These are phyloP conservation scores for Anser cygnoides DNA, from an alignment of 2,113 vertebrate species.

Conservation along the genomic window DNA sequence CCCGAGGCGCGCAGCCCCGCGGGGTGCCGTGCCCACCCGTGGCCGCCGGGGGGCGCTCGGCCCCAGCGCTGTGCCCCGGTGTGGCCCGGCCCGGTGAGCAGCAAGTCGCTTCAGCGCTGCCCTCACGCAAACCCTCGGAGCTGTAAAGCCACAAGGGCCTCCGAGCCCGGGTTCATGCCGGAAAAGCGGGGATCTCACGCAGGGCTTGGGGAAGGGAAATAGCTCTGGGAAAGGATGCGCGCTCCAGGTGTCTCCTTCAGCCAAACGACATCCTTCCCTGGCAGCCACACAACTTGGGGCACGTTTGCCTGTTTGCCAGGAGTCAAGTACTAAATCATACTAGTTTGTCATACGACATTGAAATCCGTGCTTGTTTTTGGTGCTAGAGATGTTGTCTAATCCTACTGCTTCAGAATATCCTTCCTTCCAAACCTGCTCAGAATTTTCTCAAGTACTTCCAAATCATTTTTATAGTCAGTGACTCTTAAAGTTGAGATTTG, in stretches of 20 bases:
- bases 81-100: too few species aligned
- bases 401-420: neutral
- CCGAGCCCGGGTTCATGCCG: neutral
- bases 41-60: constrained; percentile 15
- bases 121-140: neutral
- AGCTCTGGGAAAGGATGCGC: neutral
- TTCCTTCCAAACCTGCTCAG: neutral
- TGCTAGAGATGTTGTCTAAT: neutral
- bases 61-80: too few species aligned
- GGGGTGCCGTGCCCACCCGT: neutral
- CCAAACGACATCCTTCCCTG: neutral
- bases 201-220: neutral
- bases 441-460: neutral
- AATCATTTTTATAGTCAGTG: neutral
- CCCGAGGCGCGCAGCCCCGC: too few species aligned
- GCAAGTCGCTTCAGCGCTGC: neutral
- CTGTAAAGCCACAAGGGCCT: neutral
- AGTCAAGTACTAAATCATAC: neutral
- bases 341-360: accelerated
- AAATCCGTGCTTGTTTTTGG: neutral
- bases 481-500: neutral
- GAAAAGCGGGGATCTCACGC: neutral
- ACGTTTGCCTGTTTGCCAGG: neutral
- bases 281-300: neutral
- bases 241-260: neutral